Evolutionary conservation across 1,140 invertebrate species (phyloP), one percentile per base, ranked within the genome.

Genomic region (Drosophila lacertosa): DNA sequence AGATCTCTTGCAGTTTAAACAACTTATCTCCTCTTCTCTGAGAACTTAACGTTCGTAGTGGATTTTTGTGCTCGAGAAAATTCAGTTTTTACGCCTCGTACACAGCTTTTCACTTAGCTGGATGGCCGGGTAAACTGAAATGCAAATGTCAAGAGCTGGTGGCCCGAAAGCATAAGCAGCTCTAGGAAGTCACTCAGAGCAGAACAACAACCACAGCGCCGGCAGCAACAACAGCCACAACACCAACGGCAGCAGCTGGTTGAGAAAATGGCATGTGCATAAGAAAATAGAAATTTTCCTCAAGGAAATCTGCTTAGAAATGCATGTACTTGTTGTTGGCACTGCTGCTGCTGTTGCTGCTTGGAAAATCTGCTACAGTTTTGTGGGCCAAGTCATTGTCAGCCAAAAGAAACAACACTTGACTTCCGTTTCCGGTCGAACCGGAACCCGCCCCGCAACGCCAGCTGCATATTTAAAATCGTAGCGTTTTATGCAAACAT

Each of bases 291-390:
- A 74, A 75, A 86, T 77, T 76, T 55, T 65, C 63, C 77, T 81
- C 54, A 64, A 81, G 82, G 77, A 84, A 88, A 84, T 81, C 77
- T 77, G 82, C 69, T 88, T 86, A 68, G 74, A 78, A 82, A 77
- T 82, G 78, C 78, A 83, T 78, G 78, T 74, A 26, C 16, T 64
- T 33, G 47, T 47, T 68, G 65, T 32, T 50, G 18, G 18, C 22
- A 29, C 45, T 22, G 45, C 39, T 51, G 20, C 10, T 67, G 24
- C 47, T 69, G 39, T 15, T 70, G 70, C 26, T 54, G 33, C n/a
- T 40, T 58, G 48, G 48, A 39, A 69, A 75, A 75, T 75, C 72
- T 76, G 73, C 69, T 76, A 53, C 65, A 68, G 45, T 74, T 76
- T 76, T 76, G 42, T 76, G 73, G 70, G 68, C 67, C 63, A 71